Evolutionary conservation across 2,113 vertebrate genomes (phyloP).

Genomic region (Camelus dromedarius): DNA sequence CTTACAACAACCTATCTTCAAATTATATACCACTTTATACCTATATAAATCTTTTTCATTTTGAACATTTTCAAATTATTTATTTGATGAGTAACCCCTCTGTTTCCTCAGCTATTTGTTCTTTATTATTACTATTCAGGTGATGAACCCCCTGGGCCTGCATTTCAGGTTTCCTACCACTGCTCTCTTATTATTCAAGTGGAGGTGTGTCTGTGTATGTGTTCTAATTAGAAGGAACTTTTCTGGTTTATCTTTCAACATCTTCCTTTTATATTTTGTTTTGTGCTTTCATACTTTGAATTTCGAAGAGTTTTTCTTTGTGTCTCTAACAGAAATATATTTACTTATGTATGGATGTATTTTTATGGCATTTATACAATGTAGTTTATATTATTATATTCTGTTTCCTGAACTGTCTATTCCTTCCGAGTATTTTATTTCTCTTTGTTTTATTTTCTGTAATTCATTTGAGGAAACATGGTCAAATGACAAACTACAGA

Average conservation of each 20-base stretch:
- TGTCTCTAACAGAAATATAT: neutral
- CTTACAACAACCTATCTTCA: neutral
- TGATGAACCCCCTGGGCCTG: fast-evolving
- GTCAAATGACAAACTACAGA: neutral
- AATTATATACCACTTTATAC: neutral
- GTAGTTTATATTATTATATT: neutral
- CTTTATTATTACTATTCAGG: neutral
- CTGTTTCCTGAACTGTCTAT: neutral
- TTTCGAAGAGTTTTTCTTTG: neutral
- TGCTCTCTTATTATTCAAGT: neutral
- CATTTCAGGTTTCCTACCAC: neutral
- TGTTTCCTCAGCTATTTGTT: neutral
- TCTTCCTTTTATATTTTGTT: neutral
- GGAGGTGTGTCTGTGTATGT: neutral
- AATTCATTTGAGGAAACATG: neutral
- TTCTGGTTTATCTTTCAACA: neutral
- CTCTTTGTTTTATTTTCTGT: neutral
- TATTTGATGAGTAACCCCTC: neutral
- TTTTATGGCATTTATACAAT: neutral
- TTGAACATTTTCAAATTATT: neutral
- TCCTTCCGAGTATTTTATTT: neutral
- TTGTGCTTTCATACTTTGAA: neutral
- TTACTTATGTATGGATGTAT: neutral
- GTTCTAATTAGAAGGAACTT: neutral
- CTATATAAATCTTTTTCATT: neutral